Evolutionary conservation across 2,797 vertebrate genomes (phyloP).

Genomic region (Semotilus atromaculatus): DNA sequence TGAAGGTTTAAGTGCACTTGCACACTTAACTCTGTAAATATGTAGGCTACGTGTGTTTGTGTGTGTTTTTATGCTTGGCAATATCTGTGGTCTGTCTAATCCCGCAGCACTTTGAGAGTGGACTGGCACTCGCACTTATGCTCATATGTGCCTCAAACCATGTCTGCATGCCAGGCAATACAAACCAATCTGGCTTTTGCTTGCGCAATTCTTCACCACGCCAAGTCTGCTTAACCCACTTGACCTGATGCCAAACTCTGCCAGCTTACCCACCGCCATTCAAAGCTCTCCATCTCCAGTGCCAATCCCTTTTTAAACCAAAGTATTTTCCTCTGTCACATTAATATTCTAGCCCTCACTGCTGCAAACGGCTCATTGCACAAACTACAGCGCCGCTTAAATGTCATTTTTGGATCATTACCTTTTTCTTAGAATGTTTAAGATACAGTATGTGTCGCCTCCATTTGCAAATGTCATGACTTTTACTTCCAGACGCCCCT

Average conservation of each 20-base stretch:
- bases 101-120: slow-evolving; percentile 47
- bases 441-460: slow-evolving; percentile 36
- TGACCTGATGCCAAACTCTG: slow-evolving; percentile 45
- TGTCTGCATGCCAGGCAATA: slow-evolving; percentile 49
- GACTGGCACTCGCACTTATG: slow-evolving; percentile 42
- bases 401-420: slow-evolving; percentile 32
- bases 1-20: slow-evolving; percentile 58
- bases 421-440: slow-evolving; percentile 41
- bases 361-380: slow-evolving; percentile 23
- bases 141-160: slow-evolving; percentile 53
- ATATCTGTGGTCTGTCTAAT: slow-evolving; percentile 50
- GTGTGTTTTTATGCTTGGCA: slow-evolving; percentile 45
- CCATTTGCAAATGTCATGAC: slow-evolving; percentile 41
- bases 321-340: slow-evolving; percentile 27
- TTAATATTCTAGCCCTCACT: slow-evolving; percentile 36
- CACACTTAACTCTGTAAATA: slow-evolving; percentile 28
- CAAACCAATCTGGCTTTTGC: slow-evolving; percentile 40
- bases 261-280: slow-evolving; percentile 37
- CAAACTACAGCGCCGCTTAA: slow-evolving; percentile 6
- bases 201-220: not conserved
- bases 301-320: slow-evolving; percentile 34
- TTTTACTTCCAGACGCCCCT: slow-evolving; percentile 36
- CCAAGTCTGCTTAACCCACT: slow-evolving; percentile 41
- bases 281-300: slow-evolving; percentile 22
- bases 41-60: slow-evolving; percentile 8